Base-by-base conservation (phyloP, 2,797 vertebrate genomes). In the Furcifer pardalis region DNA sequence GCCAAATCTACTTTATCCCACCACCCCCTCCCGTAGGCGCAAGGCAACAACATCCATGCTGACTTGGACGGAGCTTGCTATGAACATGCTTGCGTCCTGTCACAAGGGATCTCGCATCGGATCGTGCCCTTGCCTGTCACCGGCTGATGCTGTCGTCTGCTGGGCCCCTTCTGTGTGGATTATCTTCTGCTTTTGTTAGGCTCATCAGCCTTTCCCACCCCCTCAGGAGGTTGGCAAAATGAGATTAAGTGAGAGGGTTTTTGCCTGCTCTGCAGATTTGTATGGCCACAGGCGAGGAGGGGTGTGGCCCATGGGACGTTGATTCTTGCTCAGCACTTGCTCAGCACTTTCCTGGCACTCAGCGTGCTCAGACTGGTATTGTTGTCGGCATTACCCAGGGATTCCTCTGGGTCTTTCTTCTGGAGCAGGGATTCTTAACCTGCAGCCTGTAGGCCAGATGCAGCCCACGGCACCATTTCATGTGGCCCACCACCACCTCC, bases 211-310 rank as follows among this genome's bases (percentile, higher is more conserved):
- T 56, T 56, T 63, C 12, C 15, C 5, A n/a, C n/a, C n/a, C 69
- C 52, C 6, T 4, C 19, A 15, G 73, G 44, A 69, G 66, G 37
- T 30, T 60, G 35, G 42, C 35, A 71, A 69, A 72, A 12, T n/a
- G n/a, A 25, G 4, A 62, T 71, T 7, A 68, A 42, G 37, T 52
- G n/a, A 7, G 30, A 65, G 42, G 74, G 46, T 72, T 77, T 46
- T 52, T 78, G 40, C 13, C 1, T 12, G 42, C 66, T 52, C 56
- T 30, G 3, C 73, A 71, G 65, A 87, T 42, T n/a, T n/a, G 2
- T n/a, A 35, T 65, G 65, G 66, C 86, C 76, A 49, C 78, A n/a
- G 79, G 78, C 82, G 25, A n/a, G 30, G 35, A 77, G 62, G 52
- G 86, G 86, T 81, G 82, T 62, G 65, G 35, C 56, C 12, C 30